Percentiles rank a stretch among this genome's conserved stretches.
Conservation (phyloP, 2,888 invertebrate species). For the Drosophila neutralis region DNA sequence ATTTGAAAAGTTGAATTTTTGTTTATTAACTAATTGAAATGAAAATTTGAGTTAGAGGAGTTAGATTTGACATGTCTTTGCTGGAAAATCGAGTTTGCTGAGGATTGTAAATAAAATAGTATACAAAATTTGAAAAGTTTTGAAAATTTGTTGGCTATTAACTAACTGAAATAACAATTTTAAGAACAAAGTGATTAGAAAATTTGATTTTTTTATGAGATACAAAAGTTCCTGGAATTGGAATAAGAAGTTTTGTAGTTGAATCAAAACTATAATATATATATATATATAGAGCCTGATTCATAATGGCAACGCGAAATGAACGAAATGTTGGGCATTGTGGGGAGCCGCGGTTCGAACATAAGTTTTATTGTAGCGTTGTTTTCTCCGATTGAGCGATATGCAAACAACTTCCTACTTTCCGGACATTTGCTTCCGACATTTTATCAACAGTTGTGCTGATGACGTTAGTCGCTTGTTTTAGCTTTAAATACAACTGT, state of each 20-base stretch:
- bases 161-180: too few species aligned
- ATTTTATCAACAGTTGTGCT: slow-evolving; percentile 1
- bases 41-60: too few species aligned
- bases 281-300: background rate
- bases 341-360: background rate
- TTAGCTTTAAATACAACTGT: background rate
- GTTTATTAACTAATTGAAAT: too few species aligned
- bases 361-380: too few species aligned
- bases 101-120: too few species aligned
- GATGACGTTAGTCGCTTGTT: slow-evolving; percentile 10
- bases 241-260: too few species aligned
- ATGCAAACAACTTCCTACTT: background rate
- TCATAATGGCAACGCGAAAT: background rate
- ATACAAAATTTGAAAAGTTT: too few species aligned
- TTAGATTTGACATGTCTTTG: too few species aligned
- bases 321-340: background rate
- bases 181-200: too few species aligned
- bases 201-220: background rate
- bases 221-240: background rate
- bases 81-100: too few species aligned
- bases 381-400: background rate
- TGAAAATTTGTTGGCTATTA: too few species aligned
- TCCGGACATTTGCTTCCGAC: background rate
- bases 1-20: background rate
- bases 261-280: too few species aligned